Evolutionary conservation across 2,797 vertebrate species (phyloP), one percentile per base, ranked within the genome.

Genomic region (Cercopithecus neglectus): DNA sequence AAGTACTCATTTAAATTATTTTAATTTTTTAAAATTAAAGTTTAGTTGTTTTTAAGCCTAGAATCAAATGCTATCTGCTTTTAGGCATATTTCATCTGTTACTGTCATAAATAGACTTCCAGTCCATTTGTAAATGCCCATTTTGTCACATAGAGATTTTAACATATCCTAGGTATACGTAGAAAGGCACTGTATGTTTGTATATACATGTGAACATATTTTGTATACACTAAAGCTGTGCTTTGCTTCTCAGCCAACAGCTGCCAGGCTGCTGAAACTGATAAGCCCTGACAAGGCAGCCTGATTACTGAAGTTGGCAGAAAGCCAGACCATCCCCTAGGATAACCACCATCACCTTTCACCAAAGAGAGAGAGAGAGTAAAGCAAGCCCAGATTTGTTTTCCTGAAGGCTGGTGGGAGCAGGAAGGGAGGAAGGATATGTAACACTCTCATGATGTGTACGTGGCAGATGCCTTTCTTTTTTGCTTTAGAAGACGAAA

Each of bases 331-430:
- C 81, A 94, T 87, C 80, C 57, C 61, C 83, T 48, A 17, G 48
- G 80, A 96, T 96, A 96, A 97, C 61, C 67, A 94, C 93, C 72
- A 87, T 75, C 81, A 95, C 90, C 91, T 96, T 96, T 96, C 78
- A 95, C 88, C 75, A 91, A 92, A 46, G 46, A 83, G 50, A 90
- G 36, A 72, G 53, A 97, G n/a, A 57, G 59, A 88, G 3, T 78
- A 82, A 94, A 92, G 81, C 90, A 97, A 97, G 76, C 39, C 75
- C 70, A 96, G 94, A 95, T 97, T 96, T 92, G 75, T 96, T 96
- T 94, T 74, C 75, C 26, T 89, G 33, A 75, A 86, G 50, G n/a
- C 91, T 76, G 85, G n/a, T 79, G 64, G 28, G 61, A 97, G 21
- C n/a, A 33, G 4, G 55, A 59, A 90, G 55, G 44, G 36, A 70